phyloP scores from a whole-genome alignment of 2,797 vertebrate genomes.

The Antennarius maculatus region DNA sequence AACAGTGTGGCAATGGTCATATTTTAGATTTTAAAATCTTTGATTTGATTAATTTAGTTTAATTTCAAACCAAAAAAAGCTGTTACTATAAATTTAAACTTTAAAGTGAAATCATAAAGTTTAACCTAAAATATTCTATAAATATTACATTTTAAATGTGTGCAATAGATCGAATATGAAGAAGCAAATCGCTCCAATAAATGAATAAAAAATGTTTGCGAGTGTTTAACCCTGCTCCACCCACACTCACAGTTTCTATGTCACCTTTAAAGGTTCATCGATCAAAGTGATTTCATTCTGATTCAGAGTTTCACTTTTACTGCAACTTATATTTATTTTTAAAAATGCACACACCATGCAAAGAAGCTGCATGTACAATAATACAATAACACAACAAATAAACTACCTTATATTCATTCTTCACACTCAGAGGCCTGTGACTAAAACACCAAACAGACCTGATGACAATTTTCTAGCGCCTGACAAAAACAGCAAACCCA shows the following conservation, averaged over 20 bases:
- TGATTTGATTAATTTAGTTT: not conserved
- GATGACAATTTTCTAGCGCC: slow-evolving; percentile 62
- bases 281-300: slow-evolving; percentile 68
- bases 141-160: not conserved
- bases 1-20: not conserved
- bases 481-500: slow-evolving; percentile 6
- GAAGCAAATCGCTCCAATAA: slow-evolving; percentile 11
- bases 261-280: slow-evolving; percentile 62
- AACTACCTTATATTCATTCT: slow-evolving; percentile 35
- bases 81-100: slow-evolving; percentile 19
- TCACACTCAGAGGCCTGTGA: slow-evolving; percentile 57
- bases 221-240: slow-evolving; percentile 55
- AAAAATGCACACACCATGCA: slow-evolving; percentile 32
- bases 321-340: slow-evolving; percentile 61
- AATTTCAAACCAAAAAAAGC: not conserved
- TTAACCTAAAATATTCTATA: not conserved
- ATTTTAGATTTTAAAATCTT: not conserved
- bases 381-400: slow-evolving; percentile 14
- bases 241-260: slow-evolving; percentile 58
- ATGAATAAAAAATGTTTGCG: slow-evolving; percentile 36
- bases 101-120: not conserved
- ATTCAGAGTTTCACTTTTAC: slow-evolving; percentile 75
- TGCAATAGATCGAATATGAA: not conserved
- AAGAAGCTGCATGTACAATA: slow-evolving; percentile 16
- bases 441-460: slow-evolving; percentile 15